Base-by-base conservation (phyloP, 2,113 vertebrate genomes). In the Terrapene triunguis region DNA sequence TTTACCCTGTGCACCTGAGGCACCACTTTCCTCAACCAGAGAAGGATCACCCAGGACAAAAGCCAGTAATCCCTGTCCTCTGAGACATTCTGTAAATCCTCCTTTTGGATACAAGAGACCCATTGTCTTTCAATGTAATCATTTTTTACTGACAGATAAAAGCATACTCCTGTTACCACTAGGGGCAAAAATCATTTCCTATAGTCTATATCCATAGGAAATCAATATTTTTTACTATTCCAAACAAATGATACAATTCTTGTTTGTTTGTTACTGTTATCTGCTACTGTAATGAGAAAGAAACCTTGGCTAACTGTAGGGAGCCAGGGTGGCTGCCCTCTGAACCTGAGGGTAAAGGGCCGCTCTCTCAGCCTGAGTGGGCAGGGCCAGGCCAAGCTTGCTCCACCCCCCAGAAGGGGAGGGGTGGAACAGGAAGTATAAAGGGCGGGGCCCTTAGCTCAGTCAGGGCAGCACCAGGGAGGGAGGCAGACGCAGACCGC, bases 61-160 rank as follows among this genome's bases (percentile, higher is more conserved):
- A 88, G 0, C 44, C 57, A 89, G 82, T 10, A 88, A 85, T 87
- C 54, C 83, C 69, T 35, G 5, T 89, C 84, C 55, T 96, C 81
- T 51, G 53, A 94, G 35, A 84, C 21, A 54, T 38, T 79, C 82
- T 93, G 76, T 19, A 91, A 94, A 89, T 86, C 57, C 38, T 16
- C 2, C 51, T 79, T 65, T 94, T 76, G 57, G 62, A 95, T 42
- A 89, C 12, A 17, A 69, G 62, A 84, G 69, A 95, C 7, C 50
- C 27, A 84, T 29, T 65, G 22, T 9, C 35, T 94, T 94, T 80
- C 82, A 84, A 59, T 90, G 51, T n/a, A 97, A 92, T 92, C 5
- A 8, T 14, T 88, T 59, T 93, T 90, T n/a, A 91, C 87, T 81
- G 90, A 85, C 50, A 92, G 44, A 74, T 10, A 50, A 79, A 50